Conservation (phyloP, 1,140 invertebrate species). For the Melipona quadrifasciata region DNA sequence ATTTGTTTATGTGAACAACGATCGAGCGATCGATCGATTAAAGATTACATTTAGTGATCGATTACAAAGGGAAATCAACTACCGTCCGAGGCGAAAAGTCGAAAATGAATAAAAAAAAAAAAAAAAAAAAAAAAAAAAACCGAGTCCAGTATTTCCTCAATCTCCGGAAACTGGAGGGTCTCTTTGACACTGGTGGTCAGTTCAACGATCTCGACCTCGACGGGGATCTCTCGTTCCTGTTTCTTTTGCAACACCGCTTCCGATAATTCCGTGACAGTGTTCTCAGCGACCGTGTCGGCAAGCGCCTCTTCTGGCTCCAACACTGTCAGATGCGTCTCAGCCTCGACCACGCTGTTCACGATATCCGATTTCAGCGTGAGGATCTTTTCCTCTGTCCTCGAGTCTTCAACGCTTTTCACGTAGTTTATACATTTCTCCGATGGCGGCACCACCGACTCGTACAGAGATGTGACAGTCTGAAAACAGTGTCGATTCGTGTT, state of each 20-base stretch:
- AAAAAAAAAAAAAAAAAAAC: not conserved
- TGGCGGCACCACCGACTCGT: conserved; percentile 73
- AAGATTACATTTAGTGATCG: too few relatives aligned
- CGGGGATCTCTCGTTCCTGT: conserved; percentile 54
- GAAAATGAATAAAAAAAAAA: too few relatives aligned
- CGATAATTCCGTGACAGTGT: conserved; percentile 38
- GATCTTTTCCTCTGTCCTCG: conserved; percentile 64
- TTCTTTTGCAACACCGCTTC: conserved; percentile 45
- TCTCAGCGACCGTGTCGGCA: conserved; percentile 45
- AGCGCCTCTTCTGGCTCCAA: conserved; percentile 55
- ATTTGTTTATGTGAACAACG: too few relatives aligned
- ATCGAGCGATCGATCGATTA: too few relatives aligned
- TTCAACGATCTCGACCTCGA: conserved; percentile 77
- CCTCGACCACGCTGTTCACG: conserved; percentile 56
- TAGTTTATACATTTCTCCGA: conserved; percentile 80
- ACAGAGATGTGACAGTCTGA: conserved; percentile 75
- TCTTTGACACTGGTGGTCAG: conserved; percentile 77
- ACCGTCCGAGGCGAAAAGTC: too few relatives aligned
- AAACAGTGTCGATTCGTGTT: conserved; percentile 43
- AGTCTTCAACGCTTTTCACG: conserved; percentile 75
- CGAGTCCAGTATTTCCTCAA: conserved; percentile 77
- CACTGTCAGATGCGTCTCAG: conserved; percentile 60
- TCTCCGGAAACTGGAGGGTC: conserved; percentile 77
- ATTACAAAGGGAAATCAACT: too few relatives aligned
- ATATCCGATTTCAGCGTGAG: conserved; percentile 58